Evolutionary conservation across 2,113 vertebrate genomes (phyloP), one percentile per base, ranked within the genome.

Genomic region (Phocoena sinus): DNA sequence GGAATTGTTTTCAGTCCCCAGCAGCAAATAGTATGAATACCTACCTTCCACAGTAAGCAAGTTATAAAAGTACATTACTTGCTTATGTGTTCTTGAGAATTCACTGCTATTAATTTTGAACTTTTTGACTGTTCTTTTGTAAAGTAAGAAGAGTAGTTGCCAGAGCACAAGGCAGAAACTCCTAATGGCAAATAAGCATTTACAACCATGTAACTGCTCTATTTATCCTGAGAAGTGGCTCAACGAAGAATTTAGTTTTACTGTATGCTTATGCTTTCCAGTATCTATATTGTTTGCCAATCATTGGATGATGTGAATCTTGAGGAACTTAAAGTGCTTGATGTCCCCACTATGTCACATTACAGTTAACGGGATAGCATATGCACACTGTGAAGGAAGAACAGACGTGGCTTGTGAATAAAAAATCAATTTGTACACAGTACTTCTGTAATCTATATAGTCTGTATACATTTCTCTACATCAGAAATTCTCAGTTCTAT

Each of bases 1-100:
- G 98, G 98, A 98, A 98, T 98, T 98, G 96, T 98, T 98, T 97
- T 91, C 89, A 97, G 96, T 98, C 97, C 97, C 95, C 93, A 97
- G 97, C 97, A 98, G 98, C 95, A 98, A 98, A 98, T 98, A 98
- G 73, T 94, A 96, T 97, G 98, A 95, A 89, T 89, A 96, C 33
- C 79, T 1, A 8, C 80, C 84, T 94, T 97, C 89, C 58, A 68
- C 79, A 96, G 93, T 97, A 85, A 97, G 67, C 86, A 98, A 97
- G 93, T 96, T 97, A 98, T 98, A 98, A 97, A 98, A 98, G 95
- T 97, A 90, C 89, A 97, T 96, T 97, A 90, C 88, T 97, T 96
- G 97, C 76, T 96, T 98, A 84, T 92, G 92, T 98, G 76, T 97
- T 90, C 94, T 97, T 86, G 90, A 97, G 97, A 98, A 98, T 98